Evolutionary conservation across 2,888 invertebrate species (phyloP), one percentile per base, ranked within the genome.

Genomic region (Halictus ligatus): DNA sequence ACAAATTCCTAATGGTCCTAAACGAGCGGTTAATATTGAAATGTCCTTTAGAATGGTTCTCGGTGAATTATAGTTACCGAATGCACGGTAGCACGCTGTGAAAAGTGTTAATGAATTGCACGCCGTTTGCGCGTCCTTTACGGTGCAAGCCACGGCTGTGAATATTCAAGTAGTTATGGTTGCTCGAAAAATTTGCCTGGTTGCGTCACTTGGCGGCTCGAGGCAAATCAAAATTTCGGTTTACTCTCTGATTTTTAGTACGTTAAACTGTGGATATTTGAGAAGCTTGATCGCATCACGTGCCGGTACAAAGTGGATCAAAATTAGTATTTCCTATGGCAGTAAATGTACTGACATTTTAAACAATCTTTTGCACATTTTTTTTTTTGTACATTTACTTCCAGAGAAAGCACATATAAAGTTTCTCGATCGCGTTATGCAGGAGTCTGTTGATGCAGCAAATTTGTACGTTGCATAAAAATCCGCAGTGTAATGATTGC

Each of bases 31-130:
- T 21, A 35, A 21, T 40, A 69, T 40, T 40, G 69, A 12, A 40
- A 58, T 48, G 4, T 54, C 80, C 84, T 86, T 88, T 88, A 86
- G 84, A 81, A 78, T 64, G 69, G 69, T 74, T 64, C 46, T 67
- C 25, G 80, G 46, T 76, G 54, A 75, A 29, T 75, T 6, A 43
- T 43, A n/a, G 18, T 29, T 35, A 5, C 8, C 13, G 77, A 54
- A 40, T 21, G 43, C 50, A 50, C 50, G 29, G n/a, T 12, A 71
- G 71, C n/a, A 43, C n/a, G n/a, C 10, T 12, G 40, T 6, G 71
- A 6, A n/a, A 6, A 71, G 71, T 71, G n/a, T 71, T 71, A 40
- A 71, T n/a, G 43, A 43, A n/a, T 43, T 71, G 13, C 21, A 18
- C 18, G 67, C 3, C 3, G 71, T 71, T 43, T 0, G 43, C 21